Conservation (phyloP, 2,113 vertebrate species). For the Pedetes capensis region DNA sequence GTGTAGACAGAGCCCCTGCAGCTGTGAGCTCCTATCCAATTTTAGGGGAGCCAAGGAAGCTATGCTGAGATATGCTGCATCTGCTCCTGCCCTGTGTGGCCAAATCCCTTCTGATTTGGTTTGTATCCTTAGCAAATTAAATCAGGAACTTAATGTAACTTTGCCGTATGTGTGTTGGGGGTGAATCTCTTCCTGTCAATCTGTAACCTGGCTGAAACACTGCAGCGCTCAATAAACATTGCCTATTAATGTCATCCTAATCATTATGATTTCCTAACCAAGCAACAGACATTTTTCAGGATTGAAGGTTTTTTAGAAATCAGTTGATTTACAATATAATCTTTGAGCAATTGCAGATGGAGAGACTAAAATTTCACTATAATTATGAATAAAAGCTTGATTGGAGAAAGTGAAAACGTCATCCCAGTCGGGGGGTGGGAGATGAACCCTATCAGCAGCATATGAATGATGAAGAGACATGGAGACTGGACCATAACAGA, state of each 20-base stretch:
- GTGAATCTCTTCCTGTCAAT: conserved; percentile 56
- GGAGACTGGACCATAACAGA: conserved; percentile 12
- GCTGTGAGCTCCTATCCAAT: neutral
- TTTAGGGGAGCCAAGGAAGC: neutral
- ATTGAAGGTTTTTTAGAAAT: conserved; percentile 66
- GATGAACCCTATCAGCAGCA: neutral
- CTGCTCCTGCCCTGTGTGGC: neutral
- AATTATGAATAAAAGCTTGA: conserved; percentile 69
- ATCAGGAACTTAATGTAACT: conserved; percentile 65
- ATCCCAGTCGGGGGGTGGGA: neutral
- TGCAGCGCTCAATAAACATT: conserved; percentile 41
- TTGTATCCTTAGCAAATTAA: conserved; percentile 62
- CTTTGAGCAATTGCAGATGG: conserved; percentile 58
- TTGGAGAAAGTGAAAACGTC: conserved; percentile 42
- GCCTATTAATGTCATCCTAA: conserved; percentile 60
- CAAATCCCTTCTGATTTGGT: conserved; percentile 57
- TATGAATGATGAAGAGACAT: conserved; percentile 13
- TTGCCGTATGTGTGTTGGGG: neutral
- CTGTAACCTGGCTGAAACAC: conserved; percentile 44
- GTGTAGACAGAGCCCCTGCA: neutral
- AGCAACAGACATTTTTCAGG: conserved; percentile 59
- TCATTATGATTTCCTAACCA: conserved; percentile 46
- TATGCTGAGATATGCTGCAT: neutral
- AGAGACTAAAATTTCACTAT: conserved; percentile 54
- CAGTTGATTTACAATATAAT: conserved; percentile 58